A percentile compares a stretch with the other conserved stretches of the same genome.
Evolutionary conservation across 2,113 vertebrate genomes (phyloP).

Genomic region (Colossoma macropomum): DNA sequence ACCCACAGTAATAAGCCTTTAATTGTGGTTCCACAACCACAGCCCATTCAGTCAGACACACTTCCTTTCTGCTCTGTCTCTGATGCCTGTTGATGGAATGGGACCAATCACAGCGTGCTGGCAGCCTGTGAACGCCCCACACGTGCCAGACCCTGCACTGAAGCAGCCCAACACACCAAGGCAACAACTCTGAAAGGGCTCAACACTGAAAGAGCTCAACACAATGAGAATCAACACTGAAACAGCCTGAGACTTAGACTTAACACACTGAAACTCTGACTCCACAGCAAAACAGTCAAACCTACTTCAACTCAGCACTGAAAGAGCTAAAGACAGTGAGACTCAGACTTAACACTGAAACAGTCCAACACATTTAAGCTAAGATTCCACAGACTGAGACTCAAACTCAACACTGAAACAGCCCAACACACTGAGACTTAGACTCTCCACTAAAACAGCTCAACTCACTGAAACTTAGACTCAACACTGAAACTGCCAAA

Average conservation of each 20-base stretch:
- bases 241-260: background rate
- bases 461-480: background rate
- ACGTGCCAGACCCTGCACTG: background rate
- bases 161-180: background rate
- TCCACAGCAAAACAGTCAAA: no score
- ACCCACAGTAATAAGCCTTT: constrained; percentile 49
- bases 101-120: constrained; percentile 26
- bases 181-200: background rate
- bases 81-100: constrained; percentile 5
- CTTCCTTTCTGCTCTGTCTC: constrained; percentile 41
- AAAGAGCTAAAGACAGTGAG: background rate
- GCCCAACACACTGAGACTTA: background rate
- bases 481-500: background rate
- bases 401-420: background rate
- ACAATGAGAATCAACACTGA: background rate
- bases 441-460: background rate
- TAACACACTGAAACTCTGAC: no score
- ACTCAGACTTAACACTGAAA: background rate
- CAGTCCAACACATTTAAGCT: background rate
- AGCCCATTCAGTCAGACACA: constrained; percentile 43
- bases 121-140: constrained; percentile 20
- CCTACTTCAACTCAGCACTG: no score
- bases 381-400: background rate
- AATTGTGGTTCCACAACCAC: constrained; percentile 53
- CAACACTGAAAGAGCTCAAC: background rate